A percentile compares a stretch with the other conserved stretches of the same genome.
These are phyloP conservation scores for Smittia aterrima DNA, from an alignment of 2,888 invertebrate genomes.

Conservation along the genomic window DNA sequence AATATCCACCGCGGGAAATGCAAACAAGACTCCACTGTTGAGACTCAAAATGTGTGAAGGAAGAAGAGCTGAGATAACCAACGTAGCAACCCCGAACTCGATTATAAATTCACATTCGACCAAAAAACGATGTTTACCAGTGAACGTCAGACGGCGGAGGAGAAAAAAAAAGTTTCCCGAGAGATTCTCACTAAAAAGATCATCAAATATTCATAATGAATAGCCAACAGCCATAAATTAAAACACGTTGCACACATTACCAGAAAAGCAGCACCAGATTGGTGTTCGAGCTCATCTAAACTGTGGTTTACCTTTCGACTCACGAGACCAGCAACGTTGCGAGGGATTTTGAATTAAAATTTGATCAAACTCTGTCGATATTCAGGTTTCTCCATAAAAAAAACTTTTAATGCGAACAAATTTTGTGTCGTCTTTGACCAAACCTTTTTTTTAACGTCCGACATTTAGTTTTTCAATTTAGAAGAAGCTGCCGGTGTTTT, in stretches of 20 bases:
- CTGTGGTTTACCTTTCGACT: neutral
- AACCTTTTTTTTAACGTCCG: neutral
- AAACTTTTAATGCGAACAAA: neutral
- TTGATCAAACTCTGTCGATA: too few species aligned
- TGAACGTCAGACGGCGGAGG: neutral
- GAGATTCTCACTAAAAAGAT: slow-evolving; percentile 3
- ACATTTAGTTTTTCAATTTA: too few species aligned
- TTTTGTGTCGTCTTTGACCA: neutral
- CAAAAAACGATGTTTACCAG: neutral
- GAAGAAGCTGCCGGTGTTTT: too few species aligned
- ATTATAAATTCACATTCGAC: neutral
- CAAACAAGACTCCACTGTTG: neutral
- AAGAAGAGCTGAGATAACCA: neutral
- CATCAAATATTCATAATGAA: slow-evolving; percentile 42
- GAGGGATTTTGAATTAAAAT: too few species aligned
- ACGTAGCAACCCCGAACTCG: neutral
- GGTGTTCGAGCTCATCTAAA: neutral
- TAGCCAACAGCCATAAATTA: slow-evolving; percentile 39
- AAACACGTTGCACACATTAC: slow-evolving; percentile 37
- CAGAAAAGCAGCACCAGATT: slow-evolving; percentile 1
- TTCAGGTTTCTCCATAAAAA: too few species aligned
- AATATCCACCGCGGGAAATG: neutral
- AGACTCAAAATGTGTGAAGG: neutral
- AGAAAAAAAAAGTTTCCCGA: neutral
- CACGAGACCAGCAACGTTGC: neutral